Conservation (phyloP, 1,140 invertebrate genomes). For the Hyposmocoma kahamanoa region DNA sequence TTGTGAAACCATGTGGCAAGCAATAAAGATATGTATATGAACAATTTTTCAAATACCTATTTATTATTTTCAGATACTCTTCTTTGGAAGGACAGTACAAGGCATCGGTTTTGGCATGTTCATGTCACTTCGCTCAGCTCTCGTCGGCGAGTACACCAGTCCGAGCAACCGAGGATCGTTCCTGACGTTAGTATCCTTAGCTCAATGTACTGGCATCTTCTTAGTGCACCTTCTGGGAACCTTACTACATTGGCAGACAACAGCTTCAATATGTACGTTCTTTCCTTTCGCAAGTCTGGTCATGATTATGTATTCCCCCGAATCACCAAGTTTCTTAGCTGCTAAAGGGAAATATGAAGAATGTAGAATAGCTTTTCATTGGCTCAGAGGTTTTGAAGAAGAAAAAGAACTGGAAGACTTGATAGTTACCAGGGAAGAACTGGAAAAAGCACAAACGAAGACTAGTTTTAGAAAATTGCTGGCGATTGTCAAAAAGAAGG, state of each 20-base stretch:
- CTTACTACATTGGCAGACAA: slow-evolving; percentile 61
- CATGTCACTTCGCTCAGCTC: slow-evolving; percentile 39
- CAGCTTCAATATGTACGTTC: slow-evolving; percentile 48
- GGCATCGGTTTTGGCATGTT: slow-evolving; percentile 4
- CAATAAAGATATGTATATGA: too few relatives aligned
- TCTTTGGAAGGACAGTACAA: background rate
- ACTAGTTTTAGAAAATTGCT: background rate
- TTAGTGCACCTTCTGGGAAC: slow-evolving; percentile 62
- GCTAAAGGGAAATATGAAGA: slow-evolving; percentile 43
- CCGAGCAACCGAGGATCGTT: slow-evolving; percentile 9
- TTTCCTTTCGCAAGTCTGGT: slow-evolving; percentile 48
- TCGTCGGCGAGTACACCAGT: slow-evolving; percentile 9
- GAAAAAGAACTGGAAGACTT: slow-evolving; percentile 15
- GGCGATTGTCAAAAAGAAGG: slow-evolving; percentile 1
- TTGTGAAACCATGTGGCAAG: too few relatives aligned
- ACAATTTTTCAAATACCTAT: too few relatives aligned
- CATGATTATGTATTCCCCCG: slow-evolving; percentile 67
- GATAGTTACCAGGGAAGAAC: slow-evolving; percentile 3
- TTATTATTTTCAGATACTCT: slow-evolving; percentile 1
- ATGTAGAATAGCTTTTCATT: slow-evolving; percentile 44
- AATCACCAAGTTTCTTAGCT: slow-evolving; percentile 77
- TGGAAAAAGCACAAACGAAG: slow-evolving; percentile 1
- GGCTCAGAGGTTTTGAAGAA: slow-evolving; percentile 37
- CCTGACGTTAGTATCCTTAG: slow-evolving; percentile 4
- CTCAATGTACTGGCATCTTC: slow-evolving; percentile 4